These are phyloP conservation scores for Acronicta psi DNA, from an alignment of 2,888 invertebrate genomes.

Conservation along the genomic window DNA sequence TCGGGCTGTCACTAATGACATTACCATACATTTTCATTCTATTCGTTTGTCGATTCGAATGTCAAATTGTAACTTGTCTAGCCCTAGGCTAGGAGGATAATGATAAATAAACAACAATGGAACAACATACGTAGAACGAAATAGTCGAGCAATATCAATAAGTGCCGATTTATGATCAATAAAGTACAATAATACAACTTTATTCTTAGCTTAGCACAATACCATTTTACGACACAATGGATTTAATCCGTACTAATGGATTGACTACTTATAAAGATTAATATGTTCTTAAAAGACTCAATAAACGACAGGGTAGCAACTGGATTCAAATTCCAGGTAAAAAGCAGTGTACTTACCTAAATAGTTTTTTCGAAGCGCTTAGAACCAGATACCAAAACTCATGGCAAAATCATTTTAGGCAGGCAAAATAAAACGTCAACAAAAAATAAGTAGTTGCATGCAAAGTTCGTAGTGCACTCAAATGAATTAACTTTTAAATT, in stretches of 20 bases:
- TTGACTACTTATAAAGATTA: conserved; percentile 1
- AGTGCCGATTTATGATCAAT: conserved; percentile 1
- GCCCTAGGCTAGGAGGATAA: no score
- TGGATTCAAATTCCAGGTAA: no score
- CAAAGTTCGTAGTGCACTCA: conserved; percentile 35
- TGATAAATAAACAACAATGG: no score
- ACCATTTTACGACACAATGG: background rate
- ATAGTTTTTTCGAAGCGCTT: no score
- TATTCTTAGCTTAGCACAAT: conserved; percentile 1
- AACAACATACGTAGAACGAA: background rate
- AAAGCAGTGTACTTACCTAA: no score
- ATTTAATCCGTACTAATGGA: background rate
- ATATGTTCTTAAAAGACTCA: background rate
- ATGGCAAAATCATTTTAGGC: no score
- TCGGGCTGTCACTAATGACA: no score
- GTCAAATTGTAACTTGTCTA: no score
- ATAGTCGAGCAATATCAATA: background rate
- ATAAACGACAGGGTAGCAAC: no score
- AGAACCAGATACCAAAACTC: no score
- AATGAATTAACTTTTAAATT: conserved; percentile 48
- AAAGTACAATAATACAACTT: conserved; percentile 1
- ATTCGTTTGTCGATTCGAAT: no score
- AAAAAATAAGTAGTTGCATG: background rate
- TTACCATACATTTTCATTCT: no score
- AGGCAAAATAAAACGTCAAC: conserved; percentile 7